Evolutionary conservation across 2,113 vertebrate species (phyloP), one percentile per base, ranked within the genome.

Genomic region (Argyrosomus japonicus): DNA sequence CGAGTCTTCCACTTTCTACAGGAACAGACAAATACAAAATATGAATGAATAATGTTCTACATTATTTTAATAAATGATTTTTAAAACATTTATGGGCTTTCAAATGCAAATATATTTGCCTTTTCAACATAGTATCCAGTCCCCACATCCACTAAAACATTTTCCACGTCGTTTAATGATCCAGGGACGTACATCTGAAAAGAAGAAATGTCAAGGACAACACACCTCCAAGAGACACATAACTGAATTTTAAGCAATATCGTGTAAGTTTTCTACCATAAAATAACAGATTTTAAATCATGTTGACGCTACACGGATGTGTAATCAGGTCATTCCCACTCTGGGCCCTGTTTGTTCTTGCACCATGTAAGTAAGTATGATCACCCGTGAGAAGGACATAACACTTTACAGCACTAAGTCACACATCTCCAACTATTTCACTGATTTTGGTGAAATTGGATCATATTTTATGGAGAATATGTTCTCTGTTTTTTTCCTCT

Each of bases 81-180:
- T 67, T 4, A 6, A 25, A 61, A 18, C 2, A 18, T 47, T 6
- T 43, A n/a, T 57, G 2, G 43, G 3, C 40, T 71, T 77, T 69
- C 1, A 67, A 75, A 72, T 45, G 0, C 1, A 40, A 25, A 80
- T 17, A 10, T 71, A 43, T 91, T 94, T 90, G 97, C 97, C 96
- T 97, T 99, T 92, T 99, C 97, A 78, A 98, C 97, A 47, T 97
- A 99, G 91, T 99, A 99, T 64, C 97, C 97, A 0, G 97, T 99
- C 27, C 97, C 97, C 6, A 98, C 95, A 60, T 98, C 96, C 9
- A 99, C 95, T 68, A 99, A 93, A 15, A 98, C 96, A 15, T 95
- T 94, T 5, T 96, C 95, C 45, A 98, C 96, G 0, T 98, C 96
- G 32, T 96, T 94, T 77, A 99, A 94, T 75, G 95, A 96, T 79